These are phyloP conservation scores for Brassicogethes aeneus DNA, from an alignment of 2,888 invertebrate species.

Conservation along the genomic window DNA sequence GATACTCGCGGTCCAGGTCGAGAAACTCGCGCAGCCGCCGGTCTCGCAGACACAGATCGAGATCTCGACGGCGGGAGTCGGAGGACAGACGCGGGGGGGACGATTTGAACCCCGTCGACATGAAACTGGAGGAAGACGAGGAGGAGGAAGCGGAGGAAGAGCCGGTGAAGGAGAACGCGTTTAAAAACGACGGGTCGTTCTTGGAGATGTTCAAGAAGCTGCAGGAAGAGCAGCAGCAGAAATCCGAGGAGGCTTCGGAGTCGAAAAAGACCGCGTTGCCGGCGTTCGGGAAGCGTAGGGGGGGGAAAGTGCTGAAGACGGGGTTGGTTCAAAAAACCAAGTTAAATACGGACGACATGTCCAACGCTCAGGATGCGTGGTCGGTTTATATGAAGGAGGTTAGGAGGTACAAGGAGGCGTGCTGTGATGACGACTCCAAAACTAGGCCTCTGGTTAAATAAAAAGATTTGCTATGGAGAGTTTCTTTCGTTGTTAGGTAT, in stretches of 20 bases:
- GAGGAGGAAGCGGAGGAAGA: slow-evolving; percentile 30
- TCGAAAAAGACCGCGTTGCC: slow-evolving; percentile 43
- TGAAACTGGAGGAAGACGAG: slow-evolving; percentile 24
- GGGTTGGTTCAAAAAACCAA: slow-evolving; percentile 83
- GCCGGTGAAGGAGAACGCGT: slow-evolving; percentile 53
- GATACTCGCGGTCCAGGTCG: slow-evolving; percentile 19
- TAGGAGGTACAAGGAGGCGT: slow-evolving; percentile 83
- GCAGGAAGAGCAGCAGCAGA: slow-evolving; percentile 55
- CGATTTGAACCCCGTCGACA: slow-evolving; percentile 17
- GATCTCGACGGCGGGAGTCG: slow-evolving; percentile 1
- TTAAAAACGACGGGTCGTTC: slow-evolving; percentile 86
- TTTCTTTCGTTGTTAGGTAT: too few species aligned
- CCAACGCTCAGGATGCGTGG: slow-evolving; percentile 78
- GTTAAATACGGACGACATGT: slow-evolving; percentile 52
- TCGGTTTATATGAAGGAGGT: slow-evolving; percentile 90
- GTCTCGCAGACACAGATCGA: slow-evolving; percentile 7
- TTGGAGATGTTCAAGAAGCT: slow-evolving; percentile 87
- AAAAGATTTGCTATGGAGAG: slow-evolving; percentile 24
- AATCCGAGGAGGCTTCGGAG: slow-evolving; percentile 34
- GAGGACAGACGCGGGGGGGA: slow-evolving; percentile 12
- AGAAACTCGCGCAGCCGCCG: slow-evolving; percentile 10
- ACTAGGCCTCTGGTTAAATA: slow-evolving; percentile 87
- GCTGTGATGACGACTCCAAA: slow-evolving; percentile 86
- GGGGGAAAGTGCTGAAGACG: slow-evolving; percentile 80
- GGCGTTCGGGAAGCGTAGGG: slow-evolving; percentile 71